Base-by-base conservation (phyloP, 1,140 invertebrate genomes). In the Agrypnia vestita region DNA sequence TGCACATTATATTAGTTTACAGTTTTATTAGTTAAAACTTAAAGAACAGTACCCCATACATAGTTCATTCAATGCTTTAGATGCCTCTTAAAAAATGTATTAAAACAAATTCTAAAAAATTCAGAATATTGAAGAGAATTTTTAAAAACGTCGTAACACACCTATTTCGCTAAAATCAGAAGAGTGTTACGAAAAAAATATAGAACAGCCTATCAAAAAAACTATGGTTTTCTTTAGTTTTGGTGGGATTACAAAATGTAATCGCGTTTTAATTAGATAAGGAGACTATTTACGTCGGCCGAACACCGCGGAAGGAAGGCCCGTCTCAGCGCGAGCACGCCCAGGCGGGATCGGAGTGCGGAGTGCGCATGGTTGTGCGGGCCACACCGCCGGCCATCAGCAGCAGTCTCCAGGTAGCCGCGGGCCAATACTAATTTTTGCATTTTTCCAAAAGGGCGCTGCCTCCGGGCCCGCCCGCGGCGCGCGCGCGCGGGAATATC, bases 341-440 rank as follows among this genome's bases (percentile, higher is more conserved):
- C 9, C 12, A 17, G 3, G 13, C 15, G 67, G 49, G 53, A 13
- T 19, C 51, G 78, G 4, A 35, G 61, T n/a, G 61, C 61, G 61
- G 61, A 64, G 61, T 35, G 6, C 19, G 43, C 35, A 64, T 25
- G 21, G 61, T 13, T 21, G 61, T 13, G 19, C 21, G 35, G 19
- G 9, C 44, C 13, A 71, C 6, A 7, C 11, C 69, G 69, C 19
- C 56, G 62, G 35, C 56, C 62, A 4, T 56, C 74, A 25, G 76
- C 73, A 6, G 25, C 25, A 35, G 25, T 21, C 71, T 73, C 78
- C 76, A 44, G 43, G 67, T 72, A 79, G 80, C 19, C 82, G 80
- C 74, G 78, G 82, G 73, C 75, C 83, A 82, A 83, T 35, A 75
- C 73, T 75, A 75, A 75, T 75, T 56, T 61, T 35, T 64, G 61